These are phyloP conservation scores for Pedetes capensis DNA, from an alignment of 2,113 vertebrate species.

Conservation along the genomic window DNA sequence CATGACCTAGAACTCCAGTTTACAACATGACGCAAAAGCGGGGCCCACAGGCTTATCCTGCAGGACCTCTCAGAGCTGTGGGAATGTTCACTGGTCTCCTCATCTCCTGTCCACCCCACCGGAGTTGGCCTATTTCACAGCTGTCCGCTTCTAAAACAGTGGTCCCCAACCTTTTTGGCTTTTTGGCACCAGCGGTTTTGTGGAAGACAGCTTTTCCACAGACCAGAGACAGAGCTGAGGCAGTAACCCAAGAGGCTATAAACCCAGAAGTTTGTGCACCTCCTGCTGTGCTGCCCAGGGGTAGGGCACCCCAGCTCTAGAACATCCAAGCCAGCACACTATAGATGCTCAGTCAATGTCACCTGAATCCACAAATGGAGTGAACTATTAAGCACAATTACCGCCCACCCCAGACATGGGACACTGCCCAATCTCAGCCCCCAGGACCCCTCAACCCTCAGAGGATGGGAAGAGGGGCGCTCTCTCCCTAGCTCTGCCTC, in stretches of 20 bases:
- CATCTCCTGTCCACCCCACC: neutral
- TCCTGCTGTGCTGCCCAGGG: too few relatives aligned
- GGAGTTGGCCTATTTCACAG: accelerated
- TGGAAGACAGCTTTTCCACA: too few relatives aligned
- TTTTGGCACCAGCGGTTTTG: too few relatives aligned
- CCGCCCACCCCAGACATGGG: too few relatives aligned
- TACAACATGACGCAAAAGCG: accelerated
- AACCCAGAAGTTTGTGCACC: too few relatives aligned
- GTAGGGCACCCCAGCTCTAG: too few relatives aligned
- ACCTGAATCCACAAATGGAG: neutral
- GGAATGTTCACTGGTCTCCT: accelerated
- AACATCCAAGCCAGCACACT: too few relatives aligned
- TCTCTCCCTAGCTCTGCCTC: neutral
- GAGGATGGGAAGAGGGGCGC: neutral
- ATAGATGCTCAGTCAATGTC: neutral
- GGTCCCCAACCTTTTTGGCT: too few relatives aligned
- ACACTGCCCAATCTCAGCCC: neutral
- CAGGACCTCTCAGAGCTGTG: too few relatives aligned
- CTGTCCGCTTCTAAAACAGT: accelerated
- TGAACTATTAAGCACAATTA: neutral
- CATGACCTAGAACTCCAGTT: accelerated
- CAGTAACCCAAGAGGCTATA: too few relatives aligned
- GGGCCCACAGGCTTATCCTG: neutral
- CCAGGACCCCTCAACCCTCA: neutral
- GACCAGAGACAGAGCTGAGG: too few relatives aligned